Percentiles rank a stretch among this genome's conserved stretches.
phyloP scores from a whole-genome alignment of 2,888 invertebrate species.

The Ischnus inquisitorius region DNA sequence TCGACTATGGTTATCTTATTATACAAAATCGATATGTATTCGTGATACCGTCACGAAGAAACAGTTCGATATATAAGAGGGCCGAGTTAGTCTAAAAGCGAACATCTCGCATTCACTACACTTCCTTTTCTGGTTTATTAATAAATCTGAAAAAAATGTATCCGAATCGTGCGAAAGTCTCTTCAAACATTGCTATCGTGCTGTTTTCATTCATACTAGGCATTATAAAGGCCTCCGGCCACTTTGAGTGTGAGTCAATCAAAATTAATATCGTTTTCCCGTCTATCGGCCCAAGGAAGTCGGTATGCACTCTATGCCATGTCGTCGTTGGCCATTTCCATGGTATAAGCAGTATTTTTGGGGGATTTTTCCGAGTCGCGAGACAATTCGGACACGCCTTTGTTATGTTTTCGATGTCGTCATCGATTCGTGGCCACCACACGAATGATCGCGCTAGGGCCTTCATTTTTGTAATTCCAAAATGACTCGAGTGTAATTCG shows the following conservation, averaged over 20 bases:
- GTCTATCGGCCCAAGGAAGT: conserved; percentile 73
- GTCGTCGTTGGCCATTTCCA: conserved; percentile 72
- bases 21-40: no score
- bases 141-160: no score
- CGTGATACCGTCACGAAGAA: no score
- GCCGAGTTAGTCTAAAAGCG: no score
- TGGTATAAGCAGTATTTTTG: conserved; percentile 72
- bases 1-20: no score
- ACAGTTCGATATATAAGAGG: no score
- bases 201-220: conserved; percentile 63
- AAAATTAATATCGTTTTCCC: conserved; percentile 70
- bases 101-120: no score
- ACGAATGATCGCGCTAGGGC: conserved; percentile 68
- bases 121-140: no score
- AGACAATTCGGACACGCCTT: conserved; percentile 69
- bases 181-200: conserved; percentile 70
- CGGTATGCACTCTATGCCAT: conserved; percentile 75
- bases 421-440: conserved; percentile 71
- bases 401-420: conserved; percentile 73
- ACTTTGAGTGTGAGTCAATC: no score
- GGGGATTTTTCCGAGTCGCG: conserved; percentile 69
- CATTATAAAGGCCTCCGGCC: conserved; percentile 67
- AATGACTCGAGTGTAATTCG: conserved; percentile 72
- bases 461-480: conserved; percentile 73
- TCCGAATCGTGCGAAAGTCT: conserved; percentile 66